Conservation (phyloP, 2,113 vertebrate species). For the Chunga burmeisteri region DNA sequence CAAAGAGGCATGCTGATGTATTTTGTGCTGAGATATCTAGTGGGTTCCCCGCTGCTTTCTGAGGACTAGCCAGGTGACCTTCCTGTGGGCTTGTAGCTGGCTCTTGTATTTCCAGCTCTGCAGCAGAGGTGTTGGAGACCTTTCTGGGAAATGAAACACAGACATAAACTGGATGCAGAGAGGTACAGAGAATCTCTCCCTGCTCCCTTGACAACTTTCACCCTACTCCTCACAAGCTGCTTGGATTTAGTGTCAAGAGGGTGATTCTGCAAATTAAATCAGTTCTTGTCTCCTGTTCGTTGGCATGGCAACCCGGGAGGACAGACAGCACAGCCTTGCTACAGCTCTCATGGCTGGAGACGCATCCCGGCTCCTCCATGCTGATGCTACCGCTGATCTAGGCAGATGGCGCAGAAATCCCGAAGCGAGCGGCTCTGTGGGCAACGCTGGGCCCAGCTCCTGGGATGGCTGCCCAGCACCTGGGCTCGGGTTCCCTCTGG, state of each 20-base stretch:
- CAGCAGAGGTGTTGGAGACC: neutral
- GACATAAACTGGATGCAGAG: neutral
- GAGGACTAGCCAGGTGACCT: neutral
- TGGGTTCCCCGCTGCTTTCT: neutral
- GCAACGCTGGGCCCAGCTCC: fast-evolving
- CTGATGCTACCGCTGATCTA: neutral
- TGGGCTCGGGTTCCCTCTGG: fast-evolving
- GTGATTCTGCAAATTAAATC: conserved; percentile 61
- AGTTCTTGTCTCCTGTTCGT: conserved; percentile 28
- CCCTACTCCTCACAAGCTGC: conserved; percentile 15
- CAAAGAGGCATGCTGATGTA: neutral
- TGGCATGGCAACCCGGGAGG: conserved; percentile 60
- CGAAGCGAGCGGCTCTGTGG: neutral
- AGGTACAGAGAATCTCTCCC: neutral
- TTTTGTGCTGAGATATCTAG: neutral
- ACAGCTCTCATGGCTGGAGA: neutral
- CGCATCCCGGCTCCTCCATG: neutral
- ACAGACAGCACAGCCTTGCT: conserved; percentile 41
- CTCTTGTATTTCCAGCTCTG: neutral
- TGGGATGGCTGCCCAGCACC: neutral
- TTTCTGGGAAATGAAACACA: neutral
- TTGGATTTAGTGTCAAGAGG: conserved; percentile 58
- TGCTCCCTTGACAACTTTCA: conserved; percentile 39
- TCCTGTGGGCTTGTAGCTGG: neutral
- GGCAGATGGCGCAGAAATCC: neutral